Conservation (phyloP, 2,888 invertebrate species). For the Deilephila elpenor region DNA sequence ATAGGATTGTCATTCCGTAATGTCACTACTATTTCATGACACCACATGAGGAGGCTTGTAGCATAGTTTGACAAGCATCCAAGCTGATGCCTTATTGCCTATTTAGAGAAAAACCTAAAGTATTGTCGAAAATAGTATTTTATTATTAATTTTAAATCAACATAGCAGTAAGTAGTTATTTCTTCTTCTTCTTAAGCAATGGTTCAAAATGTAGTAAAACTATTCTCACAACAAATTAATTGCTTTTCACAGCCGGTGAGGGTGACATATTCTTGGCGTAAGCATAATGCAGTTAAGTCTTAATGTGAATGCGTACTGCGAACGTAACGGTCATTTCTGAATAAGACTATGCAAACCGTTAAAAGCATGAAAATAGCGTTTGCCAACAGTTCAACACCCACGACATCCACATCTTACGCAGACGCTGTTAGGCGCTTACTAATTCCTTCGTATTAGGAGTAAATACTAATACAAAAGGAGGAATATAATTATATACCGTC, state of each 20-base stretch:
- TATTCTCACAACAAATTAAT: background rate
- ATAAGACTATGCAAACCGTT: slow-evolving; percentile 31
- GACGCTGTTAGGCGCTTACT: background rate
- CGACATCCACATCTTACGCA: slow-evolving; percentile 3
- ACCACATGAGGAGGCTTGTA: no score
- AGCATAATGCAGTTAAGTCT: slow-evolving; percentile 12
- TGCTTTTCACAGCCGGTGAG: background rate
- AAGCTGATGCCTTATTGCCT: no score
- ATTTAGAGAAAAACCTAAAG: no score
- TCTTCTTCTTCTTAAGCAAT: no score
- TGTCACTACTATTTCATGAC: no score
- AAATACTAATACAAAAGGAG: slow-evolving; percentile 11
- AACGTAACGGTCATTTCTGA: slow-evolving; percentile 30
- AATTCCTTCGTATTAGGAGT: slow-evolving; percentile 19
- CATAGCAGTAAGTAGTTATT: no score
- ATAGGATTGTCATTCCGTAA: no score
- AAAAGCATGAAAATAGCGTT: slow-evolving; percentile 27
- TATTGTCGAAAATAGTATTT: no score
- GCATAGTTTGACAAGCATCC: no score
- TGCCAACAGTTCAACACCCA: slow-evolving; percentile 27
- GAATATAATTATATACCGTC: background rate
- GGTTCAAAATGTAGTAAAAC: no score
- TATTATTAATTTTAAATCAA: no score
- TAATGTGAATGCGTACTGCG: background rate
- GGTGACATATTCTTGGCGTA: background rate